Evolutionary conservation across 2,888 invertebrate species (phyloP).

Genomic region (Eilema depressum): DNA sequence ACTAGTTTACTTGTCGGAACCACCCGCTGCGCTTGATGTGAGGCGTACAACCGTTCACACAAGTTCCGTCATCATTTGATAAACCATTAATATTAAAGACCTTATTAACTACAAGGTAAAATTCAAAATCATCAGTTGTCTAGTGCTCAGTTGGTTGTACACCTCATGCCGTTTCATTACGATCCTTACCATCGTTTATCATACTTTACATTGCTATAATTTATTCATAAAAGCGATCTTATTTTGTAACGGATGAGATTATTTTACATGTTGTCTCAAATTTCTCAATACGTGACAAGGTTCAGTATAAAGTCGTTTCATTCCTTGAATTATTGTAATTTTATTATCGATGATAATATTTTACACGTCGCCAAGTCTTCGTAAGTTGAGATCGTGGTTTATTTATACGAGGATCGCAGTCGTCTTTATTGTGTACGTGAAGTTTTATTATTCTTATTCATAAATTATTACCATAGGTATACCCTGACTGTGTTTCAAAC

Average conservation of each 20-base stretch:
- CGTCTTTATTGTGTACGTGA: slow-evolving; percentile 65
- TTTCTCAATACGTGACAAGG: slow-evolving; percentile 82
- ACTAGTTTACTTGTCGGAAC: slow-evolving; percentile 81
- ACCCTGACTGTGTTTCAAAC: slow-evolving; percentile 60
- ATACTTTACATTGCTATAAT: slow-evolving; percentile 85
- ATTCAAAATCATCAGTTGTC: slow-evolving; percentile 45
- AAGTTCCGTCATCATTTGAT: slow-evolving; percentile 64
- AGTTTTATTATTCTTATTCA: slow-evolving; percentile 60
- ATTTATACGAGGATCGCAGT: slow-evolving; percentile 71
- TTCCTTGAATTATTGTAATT: slow-evolving; percentile 73
- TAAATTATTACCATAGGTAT: slow-evolving; percentile 46
- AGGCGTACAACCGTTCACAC: slow-evolving; percentile 74
- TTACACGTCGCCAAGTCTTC: slow-evolving; percentile 80
- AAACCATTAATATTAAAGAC: slow-evolving; percentile 57
- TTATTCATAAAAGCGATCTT: slow-evolving; percentile 81
- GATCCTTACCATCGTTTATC: slow-evolving; percentile 83
- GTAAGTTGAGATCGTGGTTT: slow-evolving; percentile 72
- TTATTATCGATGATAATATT: slow-evolving; percentile 83
- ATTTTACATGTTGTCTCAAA: slow-evolving; percentile 80
- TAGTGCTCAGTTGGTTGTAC: slow-evolving; percentile 68
- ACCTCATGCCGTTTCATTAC: slow-evolving; percentile 81
- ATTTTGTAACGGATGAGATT: slow-evolving; percentile 79
- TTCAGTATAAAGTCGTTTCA: slow-evolving; percentile 73
- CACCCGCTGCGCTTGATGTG: slow-evolving; percentile 85
- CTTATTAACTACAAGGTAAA: slow-evolving; percentile 53